phyloP scores from a whole-genome alignment of 2,797 vertebrate species.

The Hippopotamyrus pictus region DNA sequence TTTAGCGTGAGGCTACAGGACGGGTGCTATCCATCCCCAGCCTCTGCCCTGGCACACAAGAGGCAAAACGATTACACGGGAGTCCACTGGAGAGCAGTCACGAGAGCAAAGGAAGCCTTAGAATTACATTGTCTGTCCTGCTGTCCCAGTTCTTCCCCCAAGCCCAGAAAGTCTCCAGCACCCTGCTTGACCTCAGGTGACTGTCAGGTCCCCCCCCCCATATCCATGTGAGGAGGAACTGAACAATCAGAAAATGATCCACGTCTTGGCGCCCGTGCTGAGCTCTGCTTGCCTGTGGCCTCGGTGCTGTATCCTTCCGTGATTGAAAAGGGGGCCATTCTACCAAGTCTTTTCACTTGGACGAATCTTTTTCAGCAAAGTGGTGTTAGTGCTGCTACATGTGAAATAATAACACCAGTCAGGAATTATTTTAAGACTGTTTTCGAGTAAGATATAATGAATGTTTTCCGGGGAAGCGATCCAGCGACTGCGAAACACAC shows the following conservation, averaged over 20 bases:
- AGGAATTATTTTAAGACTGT: slow-evolving; percentile 12
- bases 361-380: not conserved
- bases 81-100: not conserved
- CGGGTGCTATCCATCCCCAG: not conserved
- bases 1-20: not conserved
- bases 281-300: not conserved
- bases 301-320: not conserved
- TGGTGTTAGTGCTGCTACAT: not conserved
- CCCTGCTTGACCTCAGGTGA: not conserved
- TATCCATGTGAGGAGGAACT: not conserved
- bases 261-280: not conserved
- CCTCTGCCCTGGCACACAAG: not conserved
- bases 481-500: not conserved
- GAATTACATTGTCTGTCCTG: not conserved
- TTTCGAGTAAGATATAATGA: slow-evolving; percentile 23
- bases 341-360: not conserved
- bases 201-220: not conserved
- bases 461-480: not conserved
- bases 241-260: not conserved
- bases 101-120: not conserved
- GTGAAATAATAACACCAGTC: slow-evolving; percentile 14
- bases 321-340: not conserved
- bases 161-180: not conserved
- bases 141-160: not conserved
- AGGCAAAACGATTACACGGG: not conserved